Percentiles rank a stretch among this genome's conserved stretches.
These are phyloP conservation scores for Diuraphis noxia DNA, from an alignment of 1,140 invertebrate species.

Conservation along the genomic window DNA sequence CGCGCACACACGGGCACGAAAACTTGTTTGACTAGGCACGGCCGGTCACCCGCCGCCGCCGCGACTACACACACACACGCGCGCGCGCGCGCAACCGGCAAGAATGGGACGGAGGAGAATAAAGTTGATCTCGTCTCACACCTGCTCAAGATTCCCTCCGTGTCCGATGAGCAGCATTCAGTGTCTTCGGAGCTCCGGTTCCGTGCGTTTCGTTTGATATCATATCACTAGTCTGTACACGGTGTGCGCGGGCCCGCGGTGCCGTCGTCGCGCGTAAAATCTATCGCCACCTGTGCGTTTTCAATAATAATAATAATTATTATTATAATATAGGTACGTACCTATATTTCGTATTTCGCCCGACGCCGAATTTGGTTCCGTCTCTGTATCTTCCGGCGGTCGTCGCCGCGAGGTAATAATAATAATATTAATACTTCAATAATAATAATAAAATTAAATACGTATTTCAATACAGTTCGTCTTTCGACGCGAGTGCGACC, in stretches of 20 bases:
- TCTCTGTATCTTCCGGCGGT: neutral
- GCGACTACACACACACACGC: neutral
- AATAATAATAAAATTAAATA: too few relatives aligned
- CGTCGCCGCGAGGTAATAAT: too few relatives aligned
- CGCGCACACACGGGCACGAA: neutral
- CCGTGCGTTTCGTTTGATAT: conserved; percentile 41
- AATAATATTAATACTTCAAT: neutral
- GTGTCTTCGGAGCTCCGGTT: conserved; percentile 51
- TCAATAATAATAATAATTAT: neutral
- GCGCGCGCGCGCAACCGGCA: neutral
- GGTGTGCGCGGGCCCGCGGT: neutral
- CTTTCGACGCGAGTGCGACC: neutral
- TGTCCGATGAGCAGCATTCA: conserved; percentile 39
- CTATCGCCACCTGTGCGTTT: neutral
- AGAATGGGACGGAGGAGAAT: conserved; percentile 16
- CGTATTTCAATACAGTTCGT: neutral
- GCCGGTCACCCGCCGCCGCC: conserved; percentile 35
- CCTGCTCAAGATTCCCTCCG: conserved; percentile 51
- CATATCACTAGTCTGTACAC: neutral
- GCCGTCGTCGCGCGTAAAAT: neutral
- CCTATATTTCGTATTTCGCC: neutral
- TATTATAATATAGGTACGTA: neutral
- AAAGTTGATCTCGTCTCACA: conserved; percentile 48
- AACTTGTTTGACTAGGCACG: conserved; percentile 52
- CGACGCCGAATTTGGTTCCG: neutral